Conservation (phyloP, 1,140 invertebrate genomes). For the Heliconius eleuchia region DNA sequence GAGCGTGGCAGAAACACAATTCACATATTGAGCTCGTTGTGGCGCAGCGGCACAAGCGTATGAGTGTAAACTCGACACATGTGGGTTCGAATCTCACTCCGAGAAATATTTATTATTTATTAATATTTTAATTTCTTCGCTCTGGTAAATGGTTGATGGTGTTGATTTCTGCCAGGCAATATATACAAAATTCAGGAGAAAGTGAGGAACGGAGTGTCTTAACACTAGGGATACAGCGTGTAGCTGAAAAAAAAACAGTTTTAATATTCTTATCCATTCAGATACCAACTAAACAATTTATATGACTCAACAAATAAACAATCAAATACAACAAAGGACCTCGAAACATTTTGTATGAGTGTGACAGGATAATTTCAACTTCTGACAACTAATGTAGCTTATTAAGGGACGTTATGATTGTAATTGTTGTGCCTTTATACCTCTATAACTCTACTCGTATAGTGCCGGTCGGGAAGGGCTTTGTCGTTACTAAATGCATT, state of each 20-base stretch:
- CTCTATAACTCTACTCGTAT: background rate
- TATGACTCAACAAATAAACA: background rate
- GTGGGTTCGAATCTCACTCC: background rate
- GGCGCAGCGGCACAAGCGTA: background rate
- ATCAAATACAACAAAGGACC: background rate
- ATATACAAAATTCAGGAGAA: background rate
- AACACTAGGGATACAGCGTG: background rate
- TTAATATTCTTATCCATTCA: background rate
- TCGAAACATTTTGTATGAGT: background rate
- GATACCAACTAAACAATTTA: background rate
- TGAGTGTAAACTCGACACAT: background rate
- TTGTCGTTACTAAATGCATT: background rate
- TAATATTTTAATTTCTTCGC: background rate
- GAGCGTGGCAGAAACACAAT: too few species aligned
- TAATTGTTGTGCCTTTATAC: background rate
- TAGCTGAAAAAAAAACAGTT: background rate
- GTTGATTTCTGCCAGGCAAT: background rate
- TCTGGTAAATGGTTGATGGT: background rate
- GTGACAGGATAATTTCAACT: slow-evolving; percentile 3
- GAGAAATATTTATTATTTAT: background rate
- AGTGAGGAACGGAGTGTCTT: background rate
- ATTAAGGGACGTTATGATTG: background rate
- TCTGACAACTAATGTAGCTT: slow-evolving; percentile 3
- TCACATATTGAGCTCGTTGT: background rate
- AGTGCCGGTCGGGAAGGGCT: background rate